phyloP scores from a whole-genome alignment of 2,113 vertebrate genomes.

The Chionis minor region DNA sequence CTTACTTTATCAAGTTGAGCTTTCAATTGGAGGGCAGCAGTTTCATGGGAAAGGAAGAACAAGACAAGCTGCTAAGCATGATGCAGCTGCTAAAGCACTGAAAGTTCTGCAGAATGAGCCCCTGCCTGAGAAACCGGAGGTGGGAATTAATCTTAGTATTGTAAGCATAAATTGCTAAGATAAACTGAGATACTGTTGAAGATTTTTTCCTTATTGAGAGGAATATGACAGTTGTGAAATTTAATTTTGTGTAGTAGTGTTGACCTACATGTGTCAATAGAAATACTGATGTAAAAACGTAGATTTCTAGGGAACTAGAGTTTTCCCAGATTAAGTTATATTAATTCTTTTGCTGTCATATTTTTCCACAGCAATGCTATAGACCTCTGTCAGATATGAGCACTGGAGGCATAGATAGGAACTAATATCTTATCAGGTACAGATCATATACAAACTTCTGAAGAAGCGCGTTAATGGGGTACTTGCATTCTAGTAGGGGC shows the following conservation, averaged over 20 bases:
- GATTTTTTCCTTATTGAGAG: neutral
- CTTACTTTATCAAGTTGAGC: slow-evolving; percentile 94
- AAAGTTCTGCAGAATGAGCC: slow-evolving; percentile 93
- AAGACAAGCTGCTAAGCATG: slow-evolving; percentile 92
- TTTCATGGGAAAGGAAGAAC: slow-evolving; percentile 96
- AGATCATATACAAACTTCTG: neutral
- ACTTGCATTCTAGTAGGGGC: neutral
- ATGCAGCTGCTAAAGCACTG: slow-evolving; percentile 92
- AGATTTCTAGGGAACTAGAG: neutral
- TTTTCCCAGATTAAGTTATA: neutral
- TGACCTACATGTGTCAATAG: neutral
- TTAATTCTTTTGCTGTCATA: slow-evolving; percentile 26
- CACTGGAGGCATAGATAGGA: slow-evolving; percentile 34
- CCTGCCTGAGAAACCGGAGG: slow-evolving; percentile 87
- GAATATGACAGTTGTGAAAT: neutral
- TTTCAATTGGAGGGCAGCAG: slow-evolving; percentile 94
- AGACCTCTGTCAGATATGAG: slow-evolving; percentile 24
- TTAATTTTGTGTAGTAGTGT: neutral
- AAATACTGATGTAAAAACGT: neutral
- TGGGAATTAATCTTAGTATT: slow-evolving; percentile 59
- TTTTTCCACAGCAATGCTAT: slow-evolving; percentile 47
- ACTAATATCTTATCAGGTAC: slow-evolving; percentile 1
- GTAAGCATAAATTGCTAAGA: neutral
- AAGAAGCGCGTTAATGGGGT: neutral
- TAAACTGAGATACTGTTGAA: neutral